phyloP scores from a whole-genome alignment of 2,888 invertebrate genomes.

The Troides oblongomaculatus region DNA sequence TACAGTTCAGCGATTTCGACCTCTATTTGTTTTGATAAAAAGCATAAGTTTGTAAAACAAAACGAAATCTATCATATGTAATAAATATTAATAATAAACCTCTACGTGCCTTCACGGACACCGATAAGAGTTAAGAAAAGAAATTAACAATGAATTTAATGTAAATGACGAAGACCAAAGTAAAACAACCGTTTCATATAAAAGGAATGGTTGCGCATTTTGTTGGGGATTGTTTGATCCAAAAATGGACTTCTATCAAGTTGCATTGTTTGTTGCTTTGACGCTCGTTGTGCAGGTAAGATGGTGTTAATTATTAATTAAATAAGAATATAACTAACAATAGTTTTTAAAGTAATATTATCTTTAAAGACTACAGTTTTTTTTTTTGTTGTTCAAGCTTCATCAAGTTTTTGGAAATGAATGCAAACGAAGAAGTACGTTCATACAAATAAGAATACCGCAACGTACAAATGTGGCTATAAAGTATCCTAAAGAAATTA shows the following conservation, averaged over 20 bases:
- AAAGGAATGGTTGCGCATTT: constrained; percentile 38
- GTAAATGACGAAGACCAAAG: constrained; percentile 45
- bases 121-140: constrained; percentile 19
- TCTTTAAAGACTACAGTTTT: constrained; percentile 1
- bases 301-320: neutral
- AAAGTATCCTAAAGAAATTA: constrained; percentile 35
- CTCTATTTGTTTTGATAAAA: neutral
- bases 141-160: constrained; percentile 34
- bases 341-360: neutral
- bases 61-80: constrained; percentile 15
- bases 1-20: neutral
- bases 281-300: constrained; percentile 57
- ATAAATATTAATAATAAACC: constrained; percentile 30
- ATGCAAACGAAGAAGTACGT: constrained; percentile 37
- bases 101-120: constrained; percentile 38
- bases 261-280: constrained; percentile 41
- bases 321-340: neutral
- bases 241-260: constrained; percentile 50
- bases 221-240: constrained; percentile 32
- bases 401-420: constrained; percentile 26
- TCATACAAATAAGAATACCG: constrained; percentile 39
- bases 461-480: constrained; percentile 35
- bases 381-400: constrained; percentile 30
- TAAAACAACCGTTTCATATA: constrained; percentile 54
- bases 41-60: constrained; percentile 1